Evolutionary conservation across 2,888 invertebrate species (phyloP), one percentile per base, ranked within the genome.

Genomic region (Hyppa rectilinea): DNA sequence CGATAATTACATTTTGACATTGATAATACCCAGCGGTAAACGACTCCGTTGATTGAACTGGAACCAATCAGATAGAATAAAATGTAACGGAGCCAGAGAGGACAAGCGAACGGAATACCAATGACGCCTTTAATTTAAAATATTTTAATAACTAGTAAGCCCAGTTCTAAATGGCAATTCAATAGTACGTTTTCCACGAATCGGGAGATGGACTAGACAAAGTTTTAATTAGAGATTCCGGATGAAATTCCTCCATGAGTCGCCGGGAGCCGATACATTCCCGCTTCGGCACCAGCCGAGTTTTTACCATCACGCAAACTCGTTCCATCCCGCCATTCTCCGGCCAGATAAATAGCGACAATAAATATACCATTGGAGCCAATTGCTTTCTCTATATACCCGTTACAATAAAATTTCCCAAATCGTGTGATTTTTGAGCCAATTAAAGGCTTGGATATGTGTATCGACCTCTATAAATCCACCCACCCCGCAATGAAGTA

Each of bases 191-290:
- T 83, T 89, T 89, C 89, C 84, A 83, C 88, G 89, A 90, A 89
- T 78, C 85, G 60, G 78, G 79, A 81, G 80, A 85, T 80, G 67
- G 85, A 82, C 92, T 95, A 95, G 96, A 95, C 92, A 94, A 96
- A 95, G 91, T 95, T 95, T 96, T 95, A 96, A 95, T 95, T 95
- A 93, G 94, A 91, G 92, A 95, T 95, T 95, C 96, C 95, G 91
- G 92, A 91, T 93, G 92, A 88, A 92, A 95, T 95, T 92, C 94
- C 93, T 88, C 85, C 90, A 90, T 91, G 92, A 91, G 87, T 87
- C 90, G 91, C 85, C 87, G 88, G 87, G 82, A 85, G 88, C 89
- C 92, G 92, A 94, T 94, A 93, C 94, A 95, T 94, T 95, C 95
- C 93, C 92, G 90, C 89, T 91, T 92, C 91, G 92, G 91, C 90